Conservation (phyloP, 2,113 vertebrate species). For the Chrysochloris asiatica region DNA sequence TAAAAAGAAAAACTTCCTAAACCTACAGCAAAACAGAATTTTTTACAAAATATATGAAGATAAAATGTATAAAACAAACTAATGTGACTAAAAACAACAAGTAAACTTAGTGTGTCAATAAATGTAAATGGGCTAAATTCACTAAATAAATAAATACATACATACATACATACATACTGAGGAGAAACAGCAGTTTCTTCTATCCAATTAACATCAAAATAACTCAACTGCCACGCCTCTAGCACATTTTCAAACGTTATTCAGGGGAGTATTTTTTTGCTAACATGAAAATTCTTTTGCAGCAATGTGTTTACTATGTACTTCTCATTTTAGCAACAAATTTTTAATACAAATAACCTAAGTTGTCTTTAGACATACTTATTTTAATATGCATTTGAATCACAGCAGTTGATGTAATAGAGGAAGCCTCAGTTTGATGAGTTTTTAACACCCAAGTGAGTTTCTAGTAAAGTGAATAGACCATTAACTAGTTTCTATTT, state of each 20-base stretch:
- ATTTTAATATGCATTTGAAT: background rate
- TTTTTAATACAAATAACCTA: background rate
- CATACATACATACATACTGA: background rate
- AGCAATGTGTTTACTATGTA: background rate
- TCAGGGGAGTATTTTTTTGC: background rate
- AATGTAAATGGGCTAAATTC: no score
- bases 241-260: background rate
- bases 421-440: background rate
- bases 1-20: no score
- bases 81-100: no score
- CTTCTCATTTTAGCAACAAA: constrained; percentile 16
- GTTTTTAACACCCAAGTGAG: background rate
- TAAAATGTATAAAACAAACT: no score
- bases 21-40: no score
- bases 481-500: no score
- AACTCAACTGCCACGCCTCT: background rate
- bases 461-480: constrained; percentile 10
- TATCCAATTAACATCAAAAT: background rate
- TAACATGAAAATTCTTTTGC: background rate
- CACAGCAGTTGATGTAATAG: background rate
- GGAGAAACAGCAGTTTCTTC: background rate
- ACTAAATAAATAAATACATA: no score
- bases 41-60: no score
- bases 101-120: no score
- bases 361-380: background rate